Conservation (phyloP, 2,888 invertebrate genomes). For the Philereme transversata region DNA sequence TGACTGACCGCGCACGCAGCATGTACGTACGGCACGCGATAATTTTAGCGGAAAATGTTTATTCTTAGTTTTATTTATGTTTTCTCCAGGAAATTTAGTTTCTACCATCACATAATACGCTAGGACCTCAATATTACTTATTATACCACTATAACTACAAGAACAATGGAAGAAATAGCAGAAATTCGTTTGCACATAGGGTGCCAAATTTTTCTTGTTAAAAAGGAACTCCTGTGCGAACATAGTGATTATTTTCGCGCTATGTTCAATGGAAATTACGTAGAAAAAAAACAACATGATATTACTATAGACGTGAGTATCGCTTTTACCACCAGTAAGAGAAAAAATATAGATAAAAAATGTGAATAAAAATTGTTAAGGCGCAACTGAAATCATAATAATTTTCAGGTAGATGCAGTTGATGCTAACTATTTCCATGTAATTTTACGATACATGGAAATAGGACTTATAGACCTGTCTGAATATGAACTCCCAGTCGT, state of each 20-base stretch:
- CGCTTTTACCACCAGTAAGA: background rate
- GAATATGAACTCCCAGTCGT: constrained; percentile 55
- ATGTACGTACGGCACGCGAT: too few relatives aligned
- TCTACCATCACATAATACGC: constrained; percentile 8
- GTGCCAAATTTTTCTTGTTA: constrained; percentile 57
- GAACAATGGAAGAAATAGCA: constrained; percentile 42
- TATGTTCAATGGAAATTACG: constrained; percentile 76
- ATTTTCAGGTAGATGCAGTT: constrained; percentile 58
- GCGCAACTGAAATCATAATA: background rate
- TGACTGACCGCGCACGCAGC: too few relatives aligned
- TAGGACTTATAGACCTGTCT: constrained; percentile 64
- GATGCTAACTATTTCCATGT: constrained; percentile 67
- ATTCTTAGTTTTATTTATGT: constrained; percentile 15
- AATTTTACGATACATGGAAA: constrained; percentile 65
- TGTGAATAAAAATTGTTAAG: background rate
- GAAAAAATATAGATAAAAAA: background rate
- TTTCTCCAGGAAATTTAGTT: constrained; percentile 1
- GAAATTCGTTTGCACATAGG: constrained; percentile 60
- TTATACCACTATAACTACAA: constrained; percentile 2
- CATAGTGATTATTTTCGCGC: constrained; percentile 77
- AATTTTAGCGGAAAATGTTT: constrained; percentile 8
- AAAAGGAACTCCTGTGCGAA: constrained; percentile 61
- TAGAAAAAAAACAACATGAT: constrained; percentile 63
- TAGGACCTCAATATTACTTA: background rate
- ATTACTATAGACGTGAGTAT: constrained; percentile 67